These are phyloP conservation scores for Diploscapter pachys DNA, from an alignment of 1,140 invertebrate species.

Conservation along the genomic window DNA sequence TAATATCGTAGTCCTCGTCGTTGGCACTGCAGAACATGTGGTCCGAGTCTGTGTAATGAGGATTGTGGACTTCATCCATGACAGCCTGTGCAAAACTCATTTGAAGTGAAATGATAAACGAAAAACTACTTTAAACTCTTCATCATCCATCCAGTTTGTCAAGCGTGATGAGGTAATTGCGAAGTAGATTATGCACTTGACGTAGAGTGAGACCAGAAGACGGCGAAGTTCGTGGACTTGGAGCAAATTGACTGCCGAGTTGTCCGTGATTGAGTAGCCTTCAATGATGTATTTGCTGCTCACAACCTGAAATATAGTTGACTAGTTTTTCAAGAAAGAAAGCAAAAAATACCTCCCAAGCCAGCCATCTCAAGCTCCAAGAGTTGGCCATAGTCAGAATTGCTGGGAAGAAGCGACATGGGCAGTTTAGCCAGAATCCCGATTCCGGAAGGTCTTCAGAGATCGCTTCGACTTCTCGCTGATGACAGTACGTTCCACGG, in stretches of 20 bases:
- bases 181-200: slow-evolving; percentile 98
- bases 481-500: slow-evolving; percentile 94
- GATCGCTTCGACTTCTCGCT: slow-evolving; percentile 82
- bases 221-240: slow-evolving; percentile 89
- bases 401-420: slow-evolving; percentile 83
- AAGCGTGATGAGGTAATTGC: slow-evolving; percentile 80
- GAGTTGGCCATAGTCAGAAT: slow-evolving; percentile 87
- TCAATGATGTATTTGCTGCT: slow-evolving; percentile 92
- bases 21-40: slow-evolving; percentile 91
- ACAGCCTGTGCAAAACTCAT: slow-evolving; percentile 59
- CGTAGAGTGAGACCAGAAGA: slow-evolving; percentile 92
- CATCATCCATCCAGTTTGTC: slow-evolving; percentile 80
- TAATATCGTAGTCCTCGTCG: slow-evolving; percentile 85
- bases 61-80: slow-evolving; percentile 72
- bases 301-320: slow-evolving; percentile 45
- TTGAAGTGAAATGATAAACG: too few relatives aligned
- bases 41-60: slow-evolving; percentile 79
- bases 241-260: slow-evolving; percentile 89
- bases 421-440: slow-evolving; percentile 80
- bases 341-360: slow-evolving; percentile 80
- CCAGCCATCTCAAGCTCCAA: slow-evolving; percentile 92
- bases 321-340: neutral
- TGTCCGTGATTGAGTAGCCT: slow-evolving; percentile 95
- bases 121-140: slow-evolving; percentile 42
- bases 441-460: slow-evolving; percentile 72